Base-by-base conservation (phyloP, 1,140 invertebrate genomes). In the Drosophila orosa region DNA sequence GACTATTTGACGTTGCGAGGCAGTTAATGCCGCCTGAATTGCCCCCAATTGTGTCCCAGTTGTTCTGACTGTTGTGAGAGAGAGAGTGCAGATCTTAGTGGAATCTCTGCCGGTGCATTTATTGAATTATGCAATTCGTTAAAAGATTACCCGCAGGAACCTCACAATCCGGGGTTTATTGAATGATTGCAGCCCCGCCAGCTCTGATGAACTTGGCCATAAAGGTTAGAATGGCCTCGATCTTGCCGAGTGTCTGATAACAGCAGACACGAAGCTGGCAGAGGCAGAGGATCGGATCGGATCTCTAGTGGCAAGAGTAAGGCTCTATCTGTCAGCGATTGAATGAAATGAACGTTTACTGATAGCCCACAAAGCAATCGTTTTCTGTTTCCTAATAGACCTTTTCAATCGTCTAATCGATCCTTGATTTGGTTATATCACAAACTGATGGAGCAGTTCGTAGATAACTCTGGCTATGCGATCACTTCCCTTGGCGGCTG, bases 121-220 rank as follows among this genome's bases (percentile, higher is more conserved):
- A 86, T 86, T 87, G 74, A 85, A 85, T 85, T 85, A 85, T 85
- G 82, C 82, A 85, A 85, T 85, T 85, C 78, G 82, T 82, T 63
- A 87, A 85, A 86, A 85, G 78, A 85, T 85, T 85, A 85, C 78
- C 47, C 37, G 1, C n/a, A 17, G 56, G 61, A 65, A 59, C 65
- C 80, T 68, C 37, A 45, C 39, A 45, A 50, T 77, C 67, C 39
- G 29, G 48, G 48, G 59, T 85, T 85, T 82, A 87, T 86, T 86
- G 69, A 85, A 85, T 78, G 82, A 85, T 85, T 85, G 83, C 82
- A 81, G 66, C 45, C 9, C 19, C 44, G 27, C 9, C n/a, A 42
- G 5, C n/a, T 48, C 42, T 24, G n/a, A 56, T 74, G 71, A 74
- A 74, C 69, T 57, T 71, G 67, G 48, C 65, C 40, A 69, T 56